Evolutionary conservation across 2,113 vertebrate genomes (phyloP).

Genomic region (Vulpes ferrilata): DNA sequence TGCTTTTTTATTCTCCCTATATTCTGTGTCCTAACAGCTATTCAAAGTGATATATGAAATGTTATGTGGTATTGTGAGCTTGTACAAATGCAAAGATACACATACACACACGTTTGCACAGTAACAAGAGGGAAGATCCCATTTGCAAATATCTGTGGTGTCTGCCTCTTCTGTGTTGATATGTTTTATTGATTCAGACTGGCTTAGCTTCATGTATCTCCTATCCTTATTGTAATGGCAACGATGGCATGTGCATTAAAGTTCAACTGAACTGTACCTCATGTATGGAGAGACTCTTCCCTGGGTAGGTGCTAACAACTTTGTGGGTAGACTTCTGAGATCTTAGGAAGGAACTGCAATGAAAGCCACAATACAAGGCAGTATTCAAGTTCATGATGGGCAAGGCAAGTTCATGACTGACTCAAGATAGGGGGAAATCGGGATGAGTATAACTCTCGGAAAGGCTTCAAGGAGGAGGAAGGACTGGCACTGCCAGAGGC

Average conservation of each 20-base stretch:
- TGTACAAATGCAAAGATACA: slow-evolving; percentile 10
- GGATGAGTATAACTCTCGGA: neutral
- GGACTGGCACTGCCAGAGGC: neutral
- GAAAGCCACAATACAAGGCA: neutral
- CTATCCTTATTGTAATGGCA: neutral
- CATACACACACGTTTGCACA: neutral
- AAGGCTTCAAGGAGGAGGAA: neutral
- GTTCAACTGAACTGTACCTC: neutral
- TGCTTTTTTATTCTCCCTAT: neutral
- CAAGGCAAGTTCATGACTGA: neutral
- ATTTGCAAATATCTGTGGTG: slow-evolving; percentile 33
- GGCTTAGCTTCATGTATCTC: slow-evolving; percentile 31
- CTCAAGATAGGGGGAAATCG: neutral
- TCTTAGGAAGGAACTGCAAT: neutral
- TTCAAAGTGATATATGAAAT: slow-evolving; percentile 38
- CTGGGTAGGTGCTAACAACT: slow-evolving; percentile 23
- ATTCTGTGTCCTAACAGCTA: neutral
- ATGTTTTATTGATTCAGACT: neutral
- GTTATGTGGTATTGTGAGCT: neutral
- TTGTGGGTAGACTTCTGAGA: neutral
- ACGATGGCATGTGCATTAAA: slow-evolving; percentile 28
- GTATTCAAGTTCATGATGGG: neutral
- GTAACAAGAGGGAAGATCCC: slow-evolving; percentile 10
- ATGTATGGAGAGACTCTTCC: slow-evolving; percentile 21
- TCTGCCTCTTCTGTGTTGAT: slow-evolving; percentile 6